Percentiles rank a stretch among this genome's conserved stretches.
phyloP scores from a whole-genome alignment of 2,113 vertebrate species.

The Petrocephalus microphthalmus region DNA sequence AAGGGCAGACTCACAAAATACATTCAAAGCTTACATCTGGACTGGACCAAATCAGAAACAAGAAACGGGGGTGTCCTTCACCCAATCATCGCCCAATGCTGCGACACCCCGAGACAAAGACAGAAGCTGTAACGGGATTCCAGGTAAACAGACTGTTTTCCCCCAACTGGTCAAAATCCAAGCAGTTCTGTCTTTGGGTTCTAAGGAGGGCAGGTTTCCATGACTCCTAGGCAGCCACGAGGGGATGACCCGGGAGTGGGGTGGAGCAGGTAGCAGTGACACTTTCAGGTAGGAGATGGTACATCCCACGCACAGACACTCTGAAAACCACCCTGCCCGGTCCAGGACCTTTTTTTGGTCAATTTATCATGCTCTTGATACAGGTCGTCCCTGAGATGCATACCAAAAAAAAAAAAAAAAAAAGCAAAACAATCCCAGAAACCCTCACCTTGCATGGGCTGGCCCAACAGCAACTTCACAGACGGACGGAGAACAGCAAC shows the following conservation, averaged over 20 bases:
- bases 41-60: neutral
- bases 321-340: neutral
- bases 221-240: neutral
- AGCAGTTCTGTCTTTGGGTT: neutral
- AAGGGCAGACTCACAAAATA: neutral
- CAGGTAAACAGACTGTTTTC: neutral
- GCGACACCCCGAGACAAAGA: neutral
- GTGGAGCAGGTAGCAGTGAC: neutral
- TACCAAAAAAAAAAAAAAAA: neutral
- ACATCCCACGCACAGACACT: neutral
- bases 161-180: neutral
- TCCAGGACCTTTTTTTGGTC: slow-evolving; percentile 4
- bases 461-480: neutral
- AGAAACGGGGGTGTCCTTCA: neutral
- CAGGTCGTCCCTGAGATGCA: slow-evolving; percentile 21
- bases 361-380: neutral
- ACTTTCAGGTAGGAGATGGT: neutral
- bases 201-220: neutral
- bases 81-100: neutral
- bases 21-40: neutral
- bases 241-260: neutral
- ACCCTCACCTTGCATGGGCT: neutral
- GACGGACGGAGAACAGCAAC: neutral
- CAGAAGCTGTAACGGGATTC: neutral
- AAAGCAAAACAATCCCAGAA: neutral